phyloP scores from a whole-genome alignment of 2,113 vertebrate species.

The Nipponia nippon region DNA sequence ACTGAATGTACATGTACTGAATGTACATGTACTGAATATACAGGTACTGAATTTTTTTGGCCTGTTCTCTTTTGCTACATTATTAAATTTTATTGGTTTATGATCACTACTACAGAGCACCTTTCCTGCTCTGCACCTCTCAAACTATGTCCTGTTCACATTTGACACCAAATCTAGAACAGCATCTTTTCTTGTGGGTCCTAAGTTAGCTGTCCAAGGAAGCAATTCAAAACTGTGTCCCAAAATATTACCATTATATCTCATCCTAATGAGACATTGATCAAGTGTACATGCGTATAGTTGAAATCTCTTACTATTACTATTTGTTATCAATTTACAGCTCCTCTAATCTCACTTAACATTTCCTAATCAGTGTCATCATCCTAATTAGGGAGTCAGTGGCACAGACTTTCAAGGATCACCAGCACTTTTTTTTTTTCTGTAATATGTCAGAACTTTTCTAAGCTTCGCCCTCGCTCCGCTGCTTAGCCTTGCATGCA shows the following conservation, averaged over 20 bases:
- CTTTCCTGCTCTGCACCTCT: background rate
- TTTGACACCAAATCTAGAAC: background rate
- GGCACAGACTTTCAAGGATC: background rate
- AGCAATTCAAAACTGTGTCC: background rate
- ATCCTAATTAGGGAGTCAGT: background rate
- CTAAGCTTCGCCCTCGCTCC: background rate
- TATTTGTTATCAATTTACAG: background rate
- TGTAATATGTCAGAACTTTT: background rate
- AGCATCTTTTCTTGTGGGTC: background rate
- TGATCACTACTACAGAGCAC: background rate
- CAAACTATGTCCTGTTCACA: background rate
- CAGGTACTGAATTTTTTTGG: background rate
- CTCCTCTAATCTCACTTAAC: background rate
- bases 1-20: background rate
- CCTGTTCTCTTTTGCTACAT: background rate
- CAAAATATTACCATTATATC: background rate
- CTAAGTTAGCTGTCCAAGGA: background rate
- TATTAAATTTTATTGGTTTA: background rate
- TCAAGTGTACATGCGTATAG: background rate
- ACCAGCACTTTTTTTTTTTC: background rate
- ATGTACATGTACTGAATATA: background rate
- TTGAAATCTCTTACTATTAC: background rate
- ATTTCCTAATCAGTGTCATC: background rate
- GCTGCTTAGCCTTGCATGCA: background rate
- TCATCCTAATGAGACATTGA: background rate